Evolutionary conservation across 2,888 invertebrate species (phyloP).

Genomic region (Geotrupes spiniger): DNA sequence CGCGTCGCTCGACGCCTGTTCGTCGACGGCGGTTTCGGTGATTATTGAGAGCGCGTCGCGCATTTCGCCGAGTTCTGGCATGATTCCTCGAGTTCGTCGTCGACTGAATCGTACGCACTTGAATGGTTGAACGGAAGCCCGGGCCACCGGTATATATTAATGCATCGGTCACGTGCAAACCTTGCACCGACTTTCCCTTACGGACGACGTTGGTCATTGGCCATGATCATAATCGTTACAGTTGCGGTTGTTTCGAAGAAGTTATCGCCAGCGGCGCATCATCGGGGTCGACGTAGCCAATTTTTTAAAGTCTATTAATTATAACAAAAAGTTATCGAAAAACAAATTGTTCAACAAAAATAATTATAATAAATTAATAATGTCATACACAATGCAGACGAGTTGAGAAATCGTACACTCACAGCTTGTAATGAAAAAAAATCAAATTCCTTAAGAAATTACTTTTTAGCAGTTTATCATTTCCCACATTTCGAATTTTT

Average conservation of each 20-base stretch:
- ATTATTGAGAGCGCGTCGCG: conserved; percentile 20
- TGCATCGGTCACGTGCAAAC: conserved; percentile 19
- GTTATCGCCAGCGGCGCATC: too few relatives aligned
- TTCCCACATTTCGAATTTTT: too few relatives aligned
- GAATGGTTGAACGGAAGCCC: neutral
- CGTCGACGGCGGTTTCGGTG: conserved; percentile 24
- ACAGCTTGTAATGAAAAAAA: too few relatives aligned
- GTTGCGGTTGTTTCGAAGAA: neutral
- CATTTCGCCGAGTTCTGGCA: conserved; percentile 40
- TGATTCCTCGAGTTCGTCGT: conserved; percentile 30
- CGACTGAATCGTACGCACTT: conserved; percentile 34
- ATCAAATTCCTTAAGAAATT: too few relatives aligned
- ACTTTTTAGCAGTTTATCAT: too few relatives aligned
- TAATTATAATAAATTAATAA: too few relatives aligned
- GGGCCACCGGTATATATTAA: conserved; percentile 13
- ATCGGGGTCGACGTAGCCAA: too few relatives aligned
- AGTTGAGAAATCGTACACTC: too few relatives aligned
- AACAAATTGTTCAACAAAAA: too few relatives aligned
- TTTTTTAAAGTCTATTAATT: too few relatives aligned
- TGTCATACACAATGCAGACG: too few relatives aligned
- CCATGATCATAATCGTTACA: conserved; percentile 7
- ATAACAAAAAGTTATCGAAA: too few relatives aligned
- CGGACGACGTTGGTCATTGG: conserved; percentile 15
- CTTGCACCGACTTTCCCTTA: conserved; percentile 24
- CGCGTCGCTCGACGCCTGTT: conserved; percentile 35